These are phyloP conservation scores for Athetis lepigone DNA, from an alignment of 2,888 invertebrate genomes.

Conservation along the genomic window DNA sequence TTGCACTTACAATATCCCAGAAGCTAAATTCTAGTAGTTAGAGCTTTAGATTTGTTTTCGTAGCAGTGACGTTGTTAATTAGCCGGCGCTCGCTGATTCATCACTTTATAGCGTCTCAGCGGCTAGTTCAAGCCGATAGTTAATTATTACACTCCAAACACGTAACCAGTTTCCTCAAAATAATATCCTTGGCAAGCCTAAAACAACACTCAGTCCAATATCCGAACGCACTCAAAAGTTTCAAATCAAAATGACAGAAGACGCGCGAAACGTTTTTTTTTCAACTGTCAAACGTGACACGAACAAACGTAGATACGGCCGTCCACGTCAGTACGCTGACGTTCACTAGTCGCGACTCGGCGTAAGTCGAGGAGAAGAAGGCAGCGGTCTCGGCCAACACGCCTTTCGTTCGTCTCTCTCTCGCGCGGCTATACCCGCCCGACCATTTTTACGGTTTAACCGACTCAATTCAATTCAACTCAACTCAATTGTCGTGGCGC, in stretches of 20 bases:
- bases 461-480: constrained; percentile 91
- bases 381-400: constrained; percentile 89
- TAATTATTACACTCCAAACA: constrained; percentile 81
- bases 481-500: constrained; percentile 90
- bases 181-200: constrained; percentile 64
- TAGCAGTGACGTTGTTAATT: constrained; percentile 87
- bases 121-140: constrained; percentile 83
- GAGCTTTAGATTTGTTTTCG: constrained; percentile 86
- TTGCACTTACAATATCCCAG: constrained; percentile 84
- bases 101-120: constrained; percentile 89
- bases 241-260: constrained; percentile 80
- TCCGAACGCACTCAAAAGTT: constrained; percentile 82
- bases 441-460: constrained; percentile 90
- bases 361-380: constrained; percentile 90
- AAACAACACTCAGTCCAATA: constrained; percentile 74
- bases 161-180: constrained; percentile 69
- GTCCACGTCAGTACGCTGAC: constrained; percentile 88
- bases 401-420: constrained; percentile 90
- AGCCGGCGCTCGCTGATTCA: constrained; percentile 89
- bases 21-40: constrained; percentile 71
- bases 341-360: constrained; percentile 89
- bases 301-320: constrained; percentile 80
- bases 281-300: constrained; percentile 80
- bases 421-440: constrained; percentile 86
- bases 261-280: constrained; percentile 88